phyloP scores from a whole-genome alignment of 2,888 invertebrate genomes.

The Acanthosepion pharaonis region DNA sequence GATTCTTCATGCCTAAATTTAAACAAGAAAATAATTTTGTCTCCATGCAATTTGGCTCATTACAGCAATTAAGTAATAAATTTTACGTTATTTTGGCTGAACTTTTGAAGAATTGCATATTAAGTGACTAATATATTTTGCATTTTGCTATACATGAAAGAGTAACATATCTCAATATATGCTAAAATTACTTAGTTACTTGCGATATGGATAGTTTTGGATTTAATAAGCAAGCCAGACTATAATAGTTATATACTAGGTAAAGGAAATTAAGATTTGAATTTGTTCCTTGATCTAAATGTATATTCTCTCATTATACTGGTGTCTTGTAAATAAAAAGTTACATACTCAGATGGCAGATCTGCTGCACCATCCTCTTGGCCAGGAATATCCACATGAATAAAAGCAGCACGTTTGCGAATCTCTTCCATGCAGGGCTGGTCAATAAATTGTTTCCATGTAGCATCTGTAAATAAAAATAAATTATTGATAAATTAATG shows the following conservation, averaged over 20 bases:
- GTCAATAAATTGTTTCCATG: conserved; percentile 87
- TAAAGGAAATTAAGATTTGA: no score
- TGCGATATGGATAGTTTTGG: no score
- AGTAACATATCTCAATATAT: neutral
- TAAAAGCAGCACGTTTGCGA: conserved; percentile 87
- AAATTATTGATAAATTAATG: neutral
- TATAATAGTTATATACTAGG: no score
- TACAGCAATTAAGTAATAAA: neutral
- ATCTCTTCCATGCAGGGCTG: conserved; percentile 89
- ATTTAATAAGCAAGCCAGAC: no score
- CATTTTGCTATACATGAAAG: neutral
- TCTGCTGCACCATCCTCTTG: conserved; percentile 88
- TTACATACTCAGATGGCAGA: conserved; percentile 83
- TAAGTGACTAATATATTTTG: neutral
- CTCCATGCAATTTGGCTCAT: neutral
- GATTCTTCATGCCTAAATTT: neutral
- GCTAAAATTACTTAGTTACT: neutral
- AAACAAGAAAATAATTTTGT: neutral
- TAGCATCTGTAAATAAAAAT: conserved; percentile 79
- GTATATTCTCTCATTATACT: no score
- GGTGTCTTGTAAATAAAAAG: neutral
- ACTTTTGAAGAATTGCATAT: neutral
- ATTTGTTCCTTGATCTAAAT: no score
- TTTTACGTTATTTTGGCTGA: neutral
- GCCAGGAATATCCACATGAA: conserved; percentile 84